Base-by-base conservation (phyloP, 1,140 invertebrate species). In the Cataglyphis hispanica region DNA sequence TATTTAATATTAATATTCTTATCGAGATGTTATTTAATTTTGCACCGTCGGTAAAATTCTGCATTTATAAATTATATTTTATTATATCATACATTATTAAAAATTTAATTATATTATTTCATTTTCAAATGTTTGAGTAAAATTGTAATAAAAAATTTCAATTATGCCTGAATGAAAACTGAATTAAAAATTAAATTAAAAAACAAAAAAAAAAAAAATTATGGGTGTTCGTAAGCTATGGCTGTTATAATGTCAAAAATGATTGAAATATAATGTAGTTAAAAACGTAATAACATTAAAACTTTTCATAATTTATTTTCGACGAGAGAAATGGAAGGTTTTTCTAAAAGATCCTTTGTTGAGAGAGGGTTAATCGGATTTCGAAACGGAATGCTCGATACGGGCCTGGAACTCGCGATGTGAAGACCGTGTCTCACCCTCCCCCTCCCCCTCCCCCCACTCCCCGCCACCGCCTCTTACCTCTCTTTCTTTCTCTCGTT, bases 391-490 rank as follows among this genome's bases (percentile, higher is more conserved):
- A 72, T 61, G 61, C 61, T 89, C 85, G 83, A 78, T 72, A 89
- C 85, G 70, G 86, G 37, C 85, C 80, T 89, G 89, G 3, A 64
- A 46, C 83, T 69, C 46, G 13, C 66, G 50, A 78, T 84, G 67
- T 74, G 67, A 56, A 80, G 63, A 80, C 50, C 50, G 27, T 64
- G 43, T 43, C 34, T 67, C 46, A 63, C 85, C 87, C 87, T 93
- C 92, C 89, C 90, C 92, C 66, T 10, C 83, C 83, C 22, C 61
- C n/a, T 7, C 34, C 22, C 19, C 4, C 25, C 75, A 34, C 25
- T 46, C 66, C 16, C 22, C 60, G 11, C 74, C 46, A 67, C 50
- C 27, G 13, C 16, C 58, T 34, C 13, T 31, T 60, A 60, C n/a
- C 53, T 61, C 74, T 81, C 76, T 70, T 22, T 64, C 85, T 64